Conservation (phyloP, 2,797 vertebrate genomes). For the Coracias cyanogaster region DNA sequence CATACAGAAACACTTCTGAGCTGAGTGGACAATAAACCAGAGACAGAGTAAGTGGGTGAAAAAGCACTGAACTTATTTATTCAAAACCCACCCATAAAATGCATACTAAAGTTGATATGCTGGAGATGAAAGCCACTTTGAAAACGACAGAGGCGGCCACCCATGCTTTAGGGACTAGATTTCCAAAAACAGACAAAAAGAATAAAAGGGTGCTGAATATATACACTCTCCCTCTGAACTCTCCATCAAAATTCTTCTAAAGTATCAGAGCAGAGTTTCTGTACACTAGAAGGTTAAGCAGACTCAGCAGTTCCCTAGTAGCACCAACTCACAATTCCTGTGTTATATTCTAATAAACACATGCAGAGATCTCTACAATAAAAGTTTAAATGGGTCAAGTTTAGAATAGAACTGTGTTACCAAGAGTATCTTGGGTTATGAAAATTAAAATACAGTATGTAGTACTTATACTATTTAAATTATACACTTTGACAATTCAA, state of each 20-base stretch:
- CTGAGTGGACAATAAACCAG: background rate
- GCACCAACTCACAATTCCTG: background rate
- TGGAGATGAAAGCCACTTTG: constrained; percentile 1
- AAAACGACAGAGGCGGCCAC: background rate
- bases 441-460: background rate
- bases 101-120: background rate
- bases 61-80: background rate
- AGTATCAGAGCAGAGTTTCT: background rate
- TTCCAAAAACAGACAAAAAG: constrained; percentile 7
- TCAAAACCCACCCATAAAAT: constrained; percentile 1
- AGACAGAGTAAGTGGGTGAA: background rate
- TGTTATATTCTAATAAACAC: background rate
- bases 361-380: background rate
- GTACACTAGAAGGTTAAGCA: background rate
- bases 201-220: background rate
- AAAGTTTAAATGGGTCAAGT: background rate
- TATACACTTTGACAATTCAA: background rate
- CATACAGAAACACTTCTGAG: background rate
- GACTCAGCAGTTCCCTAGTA: background rate
- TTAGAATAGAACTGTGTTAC: background rate
- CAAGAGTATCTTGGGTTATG: background rate
- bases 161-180: background rate
- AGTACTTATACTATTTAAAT: background rate
- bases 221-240: background rate
- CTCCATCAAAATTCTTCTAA: background rate